Evolutionary conservation across 2,888 invertebrate genomes (phyloP).

Genomic region (Petrolisthes manimaculis): DNA sequence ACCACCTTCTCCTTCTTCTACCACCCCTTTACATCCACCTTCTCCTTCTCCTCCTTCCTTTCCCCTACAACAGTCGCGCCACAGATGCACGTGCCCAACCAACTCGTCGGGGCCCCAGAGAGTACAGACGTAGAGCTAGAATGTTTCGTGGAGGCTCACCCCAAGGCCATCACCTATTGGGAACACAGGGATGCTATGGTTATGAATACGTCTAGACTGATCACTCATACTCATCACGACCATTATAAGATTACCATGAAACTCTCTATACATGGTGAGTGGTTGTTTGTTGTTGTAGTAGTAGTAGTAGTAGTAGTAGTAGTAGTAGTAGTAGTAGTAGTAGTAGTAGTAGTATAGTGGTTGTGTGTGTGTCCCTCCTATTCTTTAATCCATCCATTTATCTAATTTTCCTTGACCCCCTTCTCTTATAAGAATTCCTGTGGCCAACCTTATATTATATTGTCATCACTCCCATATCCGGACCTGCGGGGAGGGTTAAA

Average conservation of each 20-base stretch:
- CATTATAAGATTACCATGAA: constrained; percentile 51
- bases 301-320: background rate
- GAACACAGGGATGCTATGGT: constrained; percentile 49
- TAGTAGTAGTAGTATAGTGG: background rate
- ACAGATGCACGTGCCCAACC: constrained; percentile 57
- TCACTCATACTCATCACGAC: constrained; percentile 43
- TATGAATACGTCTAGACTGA: constrained; percentile 49
- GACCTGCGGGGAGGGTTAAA: too few relatives aligned
- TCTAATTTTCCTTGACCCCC: too few relatives aligned
- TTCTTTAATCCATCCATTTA: too few relatives aligned
- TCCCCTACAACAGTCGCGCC: constrained; percentile 46
- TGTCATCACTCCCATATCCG: too few relatives aligned
- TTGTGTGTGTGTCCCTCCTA: too few relatives aligned
- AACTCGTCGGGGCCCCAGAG: constrained; percentile 43
- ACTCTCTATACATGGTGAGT: constrained; percentile 37
- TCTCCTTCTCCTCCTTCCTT: background rate
- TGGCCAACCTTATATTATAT: too few relatives aligned
- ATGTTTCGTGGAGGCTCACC: constrained; percentile 59
- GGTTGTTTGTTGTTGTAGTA: background rate
- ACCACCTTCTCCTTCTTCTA: background rate
- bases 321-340: background rate
- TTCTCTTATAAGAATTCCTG: too few relatives aligned
- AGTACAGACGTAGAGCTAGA: constrained; percentile 43
- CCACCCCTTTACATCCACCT: background rate
- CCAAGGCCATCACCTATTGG: constrained; percentile 57